Conservation (phyloP, 2,113 vertebrate genomes). For the Argyrosomus japonicus region DNA sequence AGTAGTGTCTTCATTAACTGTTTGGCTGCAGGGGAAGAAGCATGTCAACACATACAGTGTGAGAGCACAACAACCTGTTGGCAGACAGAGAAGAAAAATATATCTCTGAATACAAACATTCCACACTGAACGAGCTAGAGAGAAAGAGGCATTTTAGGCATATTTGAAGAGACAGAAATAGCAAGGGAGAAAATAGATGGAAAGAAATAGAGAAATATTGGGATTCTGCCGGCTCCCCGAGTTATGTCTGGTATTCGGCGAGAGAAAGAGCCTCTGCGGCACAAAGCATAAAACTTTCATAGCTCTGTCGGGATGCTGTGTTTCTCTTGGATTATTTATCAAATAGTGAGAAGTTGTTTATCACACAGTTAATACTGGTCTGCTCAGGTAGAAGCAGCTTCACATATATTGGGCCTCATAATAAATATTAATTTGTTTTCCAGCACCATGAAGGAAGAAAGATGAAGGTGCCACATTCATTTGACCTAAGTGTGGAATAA, state of each 20-base stretch:
- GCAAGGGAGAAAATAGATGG: conserved; percentile 32
- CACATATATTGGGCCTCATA: conserved; percentile 44
- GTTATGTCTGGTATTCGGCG: conserved; percentile 62
- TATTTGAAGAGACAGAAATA: conserved; percentile 55
- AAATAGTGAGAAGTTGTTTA: conserved; percentile 80
- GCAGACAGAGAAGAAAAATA: neutral
- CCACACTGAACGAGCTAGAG: conserved; percentile 16
- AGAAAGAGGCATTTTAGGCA: conserved; percentile 32
- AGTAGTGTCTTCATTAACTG: conserved; percentile 50
- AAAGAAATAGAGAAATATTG: conserved; percentile 61
- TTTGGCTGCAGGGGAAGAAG: conserved; percentile 12
- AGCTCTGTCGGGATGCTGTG: conserved; percentile 77
- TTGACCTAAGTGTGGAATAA: conserved; percentile 52
- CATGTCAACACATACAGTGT: neutral
- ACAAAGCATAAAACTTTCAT: conserved; percentile 82
- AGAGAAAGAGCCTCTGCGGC: conserved; percentile 60
- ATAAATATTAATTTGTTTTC: conserved; percentile 70
- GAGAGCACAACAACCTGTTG: conserved; percentile 55
- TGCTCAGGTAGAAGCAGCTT: conserved; percentile 67
- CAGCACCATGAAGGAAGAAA: conserved; percentile 48
- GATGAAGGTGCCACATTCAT: conserved; percentile 54
- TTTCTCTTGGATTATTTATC: conserved; percentile 84
- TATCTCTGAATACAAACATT: conserved; percentile 31
- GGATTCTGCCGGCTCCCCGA: conserved; percentile 54
- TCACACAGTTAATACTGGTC: conserved; percentile 74